Conservation (phyloP, 2,888 invertebrate genomes). For the Drosophila neotestacea region DNA sequence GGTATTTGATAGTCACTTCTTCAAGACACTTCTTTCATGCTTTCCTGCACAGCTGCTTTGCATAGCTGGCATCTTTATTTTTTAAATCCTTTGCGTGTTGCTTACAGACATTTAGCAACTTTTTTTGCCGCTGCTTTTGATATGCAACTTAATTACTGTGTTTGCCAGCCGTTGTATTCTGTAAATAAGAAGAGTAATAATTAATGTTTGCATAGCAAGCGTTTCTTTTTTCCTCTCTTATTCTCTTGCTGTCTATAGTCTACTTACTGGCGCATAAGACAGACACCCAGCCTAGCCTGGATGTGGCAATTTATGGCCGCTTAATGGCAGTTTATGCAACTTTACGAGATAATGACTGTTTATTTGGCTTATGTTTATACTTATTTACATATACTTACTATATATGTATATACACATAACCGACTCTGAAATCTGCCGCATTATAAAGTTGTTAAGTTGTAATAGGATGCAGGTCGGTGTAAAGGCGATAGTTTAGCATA, state of each 20-base stretch:
- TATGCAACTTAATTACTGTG: constrained; percentile 64
- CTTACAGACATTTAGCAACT: constrained; percentile 62
- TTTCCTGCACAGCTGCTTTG: constrained; percentile 24
- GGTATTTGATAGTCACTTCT: neutral
- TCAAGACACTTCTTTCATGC: neutral
- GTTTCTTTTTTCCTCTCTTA: constrained; percentile 1
- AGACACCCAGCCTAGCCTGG: neutral
- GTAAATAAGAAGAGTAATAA: constrained; percentile 39
- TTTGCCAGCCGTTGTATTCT: constrained; percentile 32
- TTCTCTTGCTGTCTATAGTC: neutral
- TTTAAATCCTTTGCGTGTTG: constrained; percentile 32
- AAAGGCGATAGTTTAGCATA: neutral
- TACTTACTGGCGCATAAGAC: constrained; percentile 9
- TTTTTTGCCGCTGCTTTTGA: constrained; percentile 52
- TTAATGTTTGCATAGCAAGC: constrained; percentile 32
- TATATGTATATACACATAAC: constrained; percentile 4
- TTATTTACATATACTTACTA: neutral
- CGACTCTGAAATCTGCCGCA: constrained; percentile 6
- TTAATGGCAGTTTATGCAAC: constrained; percentile 33
- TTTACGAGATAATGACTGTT: constrained; percentile 31
- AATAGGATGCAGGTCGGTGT: neutral
- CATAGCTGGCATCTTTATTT: constrained; percentile 11
- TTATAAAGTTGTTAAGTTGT: constrained; percentile 15
- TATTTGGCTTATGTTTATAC: constrained; percentile 21
- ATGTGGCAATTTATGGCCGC: constrained; percentile 18